Base-by-base conservation (phyloP, 2,888 invertebrate species). In the Meloe dianella region DNA sequence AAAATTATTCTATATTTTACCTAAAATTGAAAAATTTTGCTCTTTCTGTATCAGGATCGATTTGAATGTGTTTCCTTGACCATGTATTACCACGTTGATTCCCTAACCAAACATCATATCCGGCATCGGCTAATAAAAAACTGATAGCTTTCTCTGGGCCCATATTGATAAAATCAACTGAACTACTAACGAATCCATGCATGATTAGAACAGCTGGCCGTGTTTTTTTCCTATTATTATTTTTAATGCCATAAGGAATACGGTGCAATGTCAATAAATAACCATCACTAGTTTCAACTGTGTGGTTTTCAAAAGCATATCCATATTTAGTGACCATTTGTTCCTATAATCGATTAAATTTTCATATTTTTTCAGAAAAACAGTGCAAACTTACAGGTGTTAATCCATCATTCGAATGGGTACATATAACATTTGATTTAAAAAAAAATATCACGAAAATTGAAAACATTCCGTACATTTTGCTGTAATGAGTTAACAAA, bases 61-160 rank as follows among this genome's bases (percentile, higher is more conserved):
- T 74, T 10, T 76, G 81, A 6, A 81, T 75, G 75, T 90, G 89
- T 14, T 81, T 80, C 58, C 84, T 82, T 14, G 86, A 86, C 75
- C 88, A 89, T 2, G 84, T 85, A 78, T 90, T 94, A 7, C 95
- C 95, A 2, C 95, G 88, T 20, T 88, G 88, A 79, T 95, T 95
- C 0, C 92, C 91, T 84, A 95, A 84, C 95, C 78, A 77, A 0
- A 80, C 79, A 63, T 80, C 80, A 61, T 78, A 80, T 1, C 79
- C 79, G 61, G 74, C 71, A 61, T 80, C 78, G 14, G 79, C 77
- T 20, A 80, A 66, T 1, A 77, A 57, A 63, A 74, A 79, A 14
- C 71, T 76, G 70, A 69, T 20, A 27, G 65, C 66, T 35, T 66
- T 68, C 0, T 57, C 60, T 5, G 67, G 67, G 0, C 71, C 73